phyloP scores from a whole-genome alignment of 2,888 invertebrate species.

The Siphlonurus alternatus region DNA sequence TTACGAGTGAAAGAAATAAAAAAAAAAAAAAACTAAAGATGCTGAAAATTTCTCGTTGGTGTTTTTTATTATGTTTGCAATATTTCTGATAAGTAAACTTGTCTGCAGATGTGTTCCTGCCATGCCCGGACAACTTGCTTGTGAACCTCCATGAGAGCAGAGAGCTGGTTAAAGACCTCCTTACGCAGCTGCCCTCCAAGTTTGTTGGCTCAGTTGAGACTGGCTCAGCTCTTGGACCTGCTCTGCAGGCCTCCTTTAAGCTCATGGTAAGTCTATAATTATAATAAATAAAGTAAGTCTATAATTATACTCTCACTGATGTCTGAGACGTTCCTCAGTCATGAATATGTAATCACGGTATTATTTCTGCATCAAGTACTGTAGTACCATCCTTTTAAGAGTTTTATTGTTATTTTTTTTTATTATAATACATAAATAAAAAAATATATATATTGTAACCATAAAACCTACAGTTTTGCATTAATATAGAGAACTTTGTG shows the following conservation, averaged over 20 bases:
- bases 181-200: constrained; percentile 60
- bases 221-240: constrained; percentile 78
- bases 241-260: constrained; percentile 80
- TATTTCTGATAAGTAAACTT: neutral
- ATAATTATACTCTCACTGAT: neutral
- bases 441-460: too few species aligned
- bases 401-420: too few species aligned
- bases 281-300: constrained; percentile 3
- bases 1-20: too few species aligned
- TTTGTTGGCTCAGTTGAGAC: constrained; percentile 45
- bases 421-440: too few species aligned
- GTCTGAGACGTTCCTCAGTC: neutral
- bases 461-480: too few species aligned
- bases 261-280: constrained; percentile 46
- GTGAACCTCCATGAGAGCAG: constrained; percentile 79
- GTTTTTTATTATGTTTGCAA: too few species aligned
- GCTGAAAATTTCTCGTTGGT: too few species aligned
- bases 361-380: too few species aligned
- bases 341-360: too few species aligned
- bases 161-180: constrained; percentile 54
- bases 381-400: too few species aligned
- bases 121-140: constrained; percentile 80
- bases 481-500: too few species aligned
- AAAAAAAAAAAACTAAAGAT: too few species aligned
- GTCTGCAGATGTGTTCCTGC: constrained; percentile 77